Base-by-base conservation (phyloP, 2,888 invertebrate genomes). In the Cyaniris semiargus region DNA sequence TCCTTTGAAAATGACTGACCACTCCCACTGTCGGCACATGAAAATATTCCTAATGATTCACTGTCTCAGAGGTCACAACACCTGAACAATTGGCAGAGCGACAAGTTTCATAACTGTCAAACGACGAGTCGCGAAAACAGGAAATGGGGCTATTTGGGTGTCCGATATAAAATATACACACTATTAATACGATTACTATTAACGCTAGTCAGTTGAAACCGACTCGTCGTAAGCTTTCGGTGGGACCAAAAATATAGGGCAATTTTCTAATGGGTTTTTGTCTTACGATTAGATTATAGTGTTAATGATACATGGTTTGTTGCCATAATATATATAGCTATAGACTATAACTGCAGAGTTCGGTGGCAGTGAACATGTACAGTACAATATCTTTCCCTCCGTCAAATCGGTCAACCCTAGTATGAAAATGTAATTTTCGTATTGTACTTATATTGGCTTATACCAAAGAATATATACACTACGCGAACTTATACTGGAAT, bases 81-180 rank as follows among this genome's bases (percentile, higher is more conserved):
- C 93, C 93, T 92, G 91, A 90, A 84, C 87, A 83, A 80, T 89
- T 91, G 91, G 93, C 93, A 89, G 80, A 78, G 81, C 90, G 92
- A 89, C 92, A 93, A 92, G 86, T 92, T 91, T 88, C 91, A 89
- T 90, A 92, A 93, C 80, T 82, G 82, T 79, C 80, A 78, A 83
- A 83, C 85, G 83, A 83, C 85, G 83, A 84, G 85, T 83, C 84
- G 86, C 85, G 88, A 89, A 89, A 91, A 92, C 93, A 93, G 93
- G 93, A 93, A 92, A 93, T 90, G 83, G 82, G 83, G 86, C 86
- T 89, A 87, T 90, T 89, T 90, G 87, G 88, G 87, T 87, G 85
- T 85, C 86, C 85, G 85, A 79, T 79, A 79, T 78, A 44, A 79
- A 80, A 74, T 74, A 74, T 23, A 27, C 66, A 15, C 27, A 27